Evolutionary conservation across 2,113 vertebrate genomes (phyloP), one percentile per base, ranked within the genome.

Genomic region (Anas platyrhynchos): DNA sequence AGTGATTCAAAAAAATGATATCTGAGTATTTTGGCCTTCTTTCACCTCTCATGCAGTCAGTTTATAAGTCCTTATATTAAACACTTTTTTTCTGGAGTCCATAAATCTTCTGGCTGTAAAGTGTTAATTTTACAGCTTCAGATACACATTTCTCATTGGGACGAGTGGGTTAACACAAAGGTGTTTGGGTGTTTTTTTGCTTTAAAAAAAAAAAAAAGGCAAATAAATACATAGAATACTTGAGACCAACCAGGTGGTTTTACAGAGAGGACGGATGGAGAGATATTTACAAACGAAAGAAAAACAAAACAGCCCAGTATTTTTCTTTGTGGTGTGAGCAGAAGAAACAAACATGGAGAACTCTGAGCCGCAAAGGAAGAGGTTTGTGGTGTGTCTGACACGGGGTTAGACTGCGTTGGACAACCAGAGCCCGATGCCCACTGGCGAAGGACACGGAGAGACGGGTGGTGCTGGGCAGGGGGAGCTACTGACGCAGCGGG

Each of bases 21-120:
- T 97, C 96, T 79, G 96, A 96, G 97, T 97, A 96, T 90, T 98
- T 98, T 97, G 97, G 96, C 97, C 97, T 98, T 94, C 97, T 97
- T 92, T 94, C 95, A 34, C 97, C 96, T 95, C 96, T 98, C 97
- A 98, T 98, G 98, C 98, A 97, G 94, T 96, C 93, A 46, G 89
- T 97, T 96, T 94, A 80, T 74, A 95, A 97, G 96, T 97, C 98
- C 96, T 91, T 62, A 72, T 82, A 92, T 96, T 95, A 97, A 97
- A 96, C 54, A 5, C 43, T 93, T 96, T 59, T 84, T 59, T 69
- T 84, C 95, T 77, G 41, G 8, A 81, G 87, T 91, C 96, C 97
- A 58, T 87, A 91, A 92, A 93, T 79, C 92, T 78, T 89, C 93
- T 95, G 3, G 52, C 93, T 91, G 94, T 86, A 97, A 97, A 94